These are phyloP conservation scores for Colletes latitarsis DNA, from an alignment of 1,140 invertebrate genomes.

Conservation along the genomic window DNA sequence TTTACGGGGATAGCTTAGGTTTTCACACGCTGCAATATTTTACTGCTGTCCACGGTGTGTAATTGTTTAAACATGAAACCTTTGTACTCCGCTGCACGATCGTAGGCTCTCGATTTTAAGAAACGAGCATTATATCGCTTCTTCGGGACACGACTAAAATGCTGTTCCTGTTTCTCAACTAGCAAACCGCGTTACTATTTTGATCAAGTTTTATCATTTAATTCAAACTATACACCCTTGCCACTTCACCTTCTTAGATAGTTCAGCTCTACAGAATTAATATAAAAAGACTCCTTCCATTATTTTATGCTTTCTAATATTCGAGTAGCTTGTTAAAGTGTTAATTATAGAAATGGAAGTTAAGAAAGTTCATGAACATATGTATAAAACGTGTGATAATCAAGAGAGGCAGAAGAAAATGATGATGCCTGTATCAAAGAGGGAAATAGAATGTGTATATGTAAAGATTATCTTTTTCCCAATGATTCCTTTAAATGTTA, in stretches of 20 bases:
- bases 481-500: slow-evolving; percentile 30
- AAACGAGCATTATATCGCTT: neutral
- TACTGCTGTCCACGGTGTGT: neutral
- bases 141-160: neutral
- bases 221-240: neutral
- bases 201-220: neutral
- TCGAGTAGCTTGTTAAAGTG: slow-evolving; percentile 19
- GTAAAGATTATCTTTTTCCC: slow-evolving; percentile 32
- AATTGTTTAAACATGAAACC: neutral
- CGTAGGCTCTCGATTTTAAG: neutral
- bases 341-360: slow-evolving; percentile 23
- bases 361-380: slow-evolving; percentile 28
- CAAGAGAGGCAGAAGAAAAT: neutral
- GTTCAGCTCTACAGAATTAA: neutral
- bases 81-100: neutral
- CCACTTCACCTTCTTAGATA: neutral
- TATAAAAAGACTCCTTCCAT: slow-evolving; percentile 21
- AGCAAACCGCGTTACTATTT: neutral
- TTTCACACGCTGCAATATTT: neutral
- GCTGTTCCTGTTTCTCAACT: slow-evolving; percentile 4
- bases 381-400: slow-evolving; percentile 39
- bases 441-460: slow-evolving; percentile 3
- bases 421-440: slow-evolving; percentile 7
- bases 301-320: slow-evolving; percentile 47
- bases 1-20: neutral